A percentile compares a stretch with the other conserved stretches of the same genome.
Evolutionary conservation across 2,888 invertebrate species (phyloP).

Genomic region (Adineta ricciae): DNA sequence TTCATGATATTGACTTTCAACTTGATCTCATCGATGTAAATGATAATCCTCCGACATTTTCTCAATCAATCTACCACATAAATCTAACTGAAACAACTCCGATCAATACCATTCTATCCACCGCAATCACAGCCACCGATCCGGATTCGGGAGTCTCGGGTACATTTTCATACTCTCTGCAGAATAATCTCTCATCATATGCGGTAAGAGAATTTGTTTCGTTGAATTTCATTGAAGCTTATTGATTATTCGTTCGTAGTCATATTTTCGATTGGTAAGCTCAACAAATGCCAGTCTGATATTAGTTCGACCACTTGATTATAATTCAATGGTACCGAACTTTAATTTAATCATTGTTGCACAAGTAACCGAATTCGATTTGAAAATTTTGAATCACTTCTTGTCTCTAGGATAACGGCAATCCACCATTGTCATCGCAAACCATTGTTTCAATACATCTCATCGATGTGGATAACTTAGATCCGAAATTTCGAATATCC

Average conservation of each 20-base stretch:
- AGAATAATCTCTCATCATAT: neutral
- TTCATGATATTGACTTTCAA: conserved; percentile 17
- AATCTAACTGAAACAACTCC: neutral
- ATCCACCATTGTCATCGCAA: neutral
- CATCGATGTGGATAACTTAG: conserved; percentile 13
- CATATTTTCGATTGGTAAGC: conserved; percentile 9
- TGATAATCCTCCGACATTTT: neutral
- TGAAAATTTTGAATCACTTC: neutral
- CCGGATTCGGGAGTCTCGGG: neutral
- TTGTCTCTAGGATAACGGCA: neutral
- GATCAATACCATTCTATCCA: neutral
- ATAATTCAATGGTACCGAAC: neutral
- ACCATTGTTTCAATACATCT: neutral
- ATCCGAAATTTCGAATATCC: neutral
- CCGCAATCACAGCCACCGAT: neutral
- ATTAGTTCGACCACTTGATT: neutral
- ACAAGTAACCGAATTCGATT: neutral
- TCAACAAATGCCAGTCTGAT: conserved; percentile 5
- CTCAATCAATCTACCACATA: neutral
- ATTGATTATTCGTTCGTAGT: neutral
- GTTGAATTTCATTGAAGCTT: neutral
- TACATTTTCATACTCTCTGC: neutral
- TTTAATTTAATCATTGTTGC: neutral
- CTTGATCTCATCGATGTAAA: conserved; percentile 5
- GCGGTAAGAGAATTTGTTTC: neutral